Percentiles rank a stretch among this genome's conserved stretches.
Conservation (phyloP, 2,797 vertebrate species). For the Bradypus variegatus region DNA sequence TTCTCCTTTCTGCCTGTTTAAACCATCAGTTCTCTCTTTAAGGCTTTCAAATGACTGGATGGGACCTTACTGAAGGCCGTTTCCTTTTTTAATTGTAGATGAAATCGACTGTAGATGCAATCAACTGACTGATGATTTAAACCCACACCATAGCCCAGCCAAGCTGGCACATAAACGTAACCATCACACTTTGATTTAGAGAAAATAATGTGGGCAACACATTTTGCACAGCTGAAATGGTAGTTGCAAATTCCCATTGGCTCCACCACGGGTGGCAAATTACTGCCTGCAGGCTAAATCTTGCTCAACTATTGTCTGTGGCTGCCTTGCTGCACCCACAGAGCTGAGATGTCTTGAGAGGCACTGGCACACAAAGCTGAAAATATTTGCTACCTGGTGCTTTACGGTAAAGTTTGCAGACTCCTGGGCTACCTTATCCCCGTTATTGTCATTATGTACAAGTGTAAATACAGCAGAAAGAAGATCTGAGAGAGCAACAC, state of each 20-base stretch:
- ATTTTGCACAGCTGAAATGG: neutral
- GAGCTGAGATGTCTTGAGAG: neutral
- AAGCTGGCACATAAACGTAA: no score
- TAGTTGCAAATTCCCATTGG: rapidly evolving
- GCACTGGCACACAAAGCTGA: neutral
- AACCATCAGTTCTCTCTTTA: no score
- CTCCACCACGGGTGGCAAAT: no score
- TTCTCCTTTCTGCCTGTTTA: no score
- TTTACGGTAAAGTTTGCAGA: neutral
- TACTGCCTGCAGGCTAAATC: no score
- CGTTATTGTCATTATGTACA: neutral
- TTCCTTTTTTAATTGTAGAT: no score
- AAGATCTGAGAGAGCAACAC: neutral
- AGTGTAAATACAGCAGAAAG: neutral
- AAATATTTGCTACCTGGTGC: neutral
- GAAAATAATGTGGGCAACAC: neutral
- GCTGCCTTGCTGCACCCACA: neutral
- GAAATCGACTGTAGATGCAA: no score
- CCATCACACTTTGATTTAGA: neutral
- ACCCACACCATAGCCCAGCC: no score
- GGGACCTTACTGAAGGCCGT: no score
- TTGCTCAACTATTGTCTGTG: rapidly evolving
- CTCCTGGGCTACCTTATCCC: neutral
- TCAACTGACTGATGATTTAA: no score
- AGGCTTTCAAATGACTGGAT: no score